Percentiles rank a stretch among this genome's conserved stretches.
Conservation (phyloP, 2,113 vertebrate species). For the Sarotherodon lohbergeri region DNA sequence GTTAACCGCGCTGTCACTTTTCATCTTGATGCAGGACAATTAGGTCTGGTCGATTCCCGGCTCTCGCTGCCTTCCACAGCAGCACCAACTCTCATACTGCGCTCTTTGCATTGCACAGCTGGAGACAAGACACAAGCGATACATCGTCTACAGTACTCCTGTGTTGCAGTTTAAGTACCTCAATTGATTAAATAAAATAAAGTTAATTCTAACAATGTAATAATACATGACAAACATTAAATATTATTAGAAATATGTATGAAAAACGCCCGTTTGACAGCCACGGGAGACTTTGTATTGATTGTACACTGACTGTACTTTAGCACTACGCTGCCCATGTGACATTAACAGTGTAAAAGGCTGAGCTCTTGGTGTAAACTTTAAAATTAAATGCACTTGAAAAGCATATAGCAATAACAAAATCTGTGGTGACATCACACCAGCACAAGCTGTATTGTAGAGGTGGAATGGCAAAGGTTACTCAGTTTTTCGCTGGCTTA, state of each 20-base stretch:
- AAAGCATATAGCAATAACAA: neutral
- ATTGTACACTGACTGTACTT: neutral
- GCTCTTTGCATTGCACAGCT: conserved; percentile 58
- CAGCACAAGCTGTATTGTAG: neutral
- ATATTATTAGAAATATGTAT: neutral
- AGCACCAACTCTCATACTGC: neutral
- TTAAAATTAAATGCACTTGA: neutral
- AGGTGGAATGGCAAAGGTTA: neutral
- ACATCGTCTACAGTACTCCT: neutral
- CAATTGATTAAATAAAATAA: neutral
- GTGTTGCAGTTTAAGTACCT: neutral
- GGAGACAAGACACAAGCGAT: conserved; percentile 4
- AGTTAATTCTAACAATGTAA: neutral
- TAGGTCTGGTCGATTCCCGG: conserved; percentile 35
- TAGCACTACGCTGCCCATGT: neutral
- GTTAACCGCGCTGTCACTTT: neutral
- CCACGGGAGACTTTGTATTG: neutral
- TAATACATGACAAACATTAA: neutral
- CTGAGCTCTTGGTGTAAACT: neutral
- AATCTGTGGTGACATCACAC: neutral
- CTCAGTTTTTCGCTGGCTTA: neutral
- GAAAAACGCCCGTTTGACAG: neutral
- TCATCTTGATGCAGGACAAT: neutral
- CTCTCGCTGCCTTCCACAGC: conserved; percentile 52
- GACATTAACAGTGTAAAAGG: neutral